These are phyloP conservation scores for Megaustenia siamemsis DNA, from an alignment of 2,888 invertebrate genomes.

Conservation along the genomic window DNA sequence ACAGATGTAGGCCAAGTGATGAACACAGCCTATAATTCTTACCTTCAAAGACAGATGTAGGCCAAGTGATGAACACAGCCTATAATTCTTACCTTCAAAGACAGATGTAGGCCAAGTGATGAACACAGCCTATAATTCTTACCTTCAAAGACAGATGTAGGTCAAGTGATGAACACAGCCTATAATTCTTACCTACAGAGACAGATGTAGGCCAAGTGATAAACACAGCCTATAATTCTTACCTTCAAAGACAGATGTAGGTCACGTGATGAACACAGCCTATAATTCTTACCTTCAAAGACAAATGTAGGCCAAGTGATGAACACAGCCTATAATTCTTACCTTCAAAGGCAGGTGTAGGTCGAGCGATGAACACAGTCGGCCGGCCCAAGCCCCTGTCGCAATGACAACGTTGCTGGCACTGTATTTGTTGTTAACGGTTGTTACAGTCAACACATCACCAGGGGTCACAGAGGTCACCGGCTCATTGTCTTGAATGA, in stretches of 20 bases:
- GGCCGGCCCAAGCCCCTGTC: constrained; percentile 76
- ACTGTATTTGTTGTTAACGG: constrained; percentile 63
- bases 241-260: constrained; percentile 74
- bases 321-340: constrained; percentile 61
- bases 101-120: too few species aligned
- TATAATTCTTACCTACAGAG: too few species aligned
- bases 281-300: constrained; percentile 68
- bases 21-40: too few species aligned
- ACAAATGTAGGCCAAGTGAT: constrained; percentile 71
- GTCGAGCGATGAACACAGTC: constrained; percentile 67
- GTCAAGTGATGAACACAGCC: too few species aligned
- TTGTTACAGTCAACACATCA: constrained; percentile 61
- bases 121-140: too few species aligned
- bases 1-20: too few species aligned
- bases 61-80: too few species aligned
- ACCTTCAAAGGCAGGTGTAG: constrained; percentile 74
- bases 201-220: too few species aligned
- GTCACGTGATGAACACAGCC: constrained; percentile 69
- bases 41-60: too few species aligned
- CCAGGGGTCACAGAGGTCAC: constrained; percentile 69
- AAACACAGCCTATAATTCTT: too few species aligned
- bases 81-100: too few species aligned
- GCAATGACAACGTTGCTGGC: constrained; percentile 72
- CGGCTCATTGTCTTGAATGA: constrained; percentile 65
- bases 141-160: too few species aligned